phyloP scores from a whole-genome alignment of 2,888 invertebrate species.

The Drosophila cognata region DNA sequence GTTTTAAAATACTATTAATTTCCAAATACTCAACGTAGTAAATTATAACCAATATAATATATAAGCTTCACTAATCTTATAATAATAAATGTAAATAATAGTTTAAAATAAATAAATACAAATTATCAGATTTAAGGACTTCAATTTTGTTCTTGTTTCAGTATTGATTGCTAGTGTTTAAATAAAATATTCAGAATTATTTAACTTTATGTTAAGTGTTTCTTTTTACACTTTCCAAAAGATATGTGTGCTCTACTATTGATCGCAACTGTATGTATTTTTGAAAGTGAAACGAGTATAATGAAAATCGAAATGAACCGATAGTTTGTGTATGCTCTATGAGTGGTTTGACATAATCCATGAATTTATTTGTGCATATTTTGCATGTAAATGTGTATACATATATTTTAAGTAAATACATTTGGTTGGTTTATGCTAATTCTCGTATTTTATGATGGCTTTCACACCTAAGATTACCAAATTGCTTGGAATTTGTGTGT shows the following conservation, averaged over 20 bases:
- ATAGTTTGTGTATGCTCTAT: not conserved
- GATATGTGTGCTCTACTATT: not conserved
- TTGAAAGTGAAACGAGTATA: conserved; percentile 39
- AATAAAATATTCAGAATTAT: not conserved
- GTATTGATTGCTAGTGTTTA: not conserved
- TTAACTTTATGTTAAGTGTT: not conserved
- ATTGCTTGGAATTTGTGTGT: conserved; percentile 21
- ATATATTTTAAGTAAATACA: not conserved
- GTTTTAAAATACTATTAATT: not conserved
- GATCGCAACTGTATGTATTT: not conserved
- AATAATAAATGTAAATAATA: not conserved
- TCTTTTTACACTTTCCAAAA: not conserved
- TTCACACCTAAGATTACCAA: conserved; percentile 41
- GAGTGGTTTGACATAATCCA: not conserved
- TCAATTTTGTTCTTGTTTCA: not conserved
- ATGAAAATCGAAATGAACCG: not conserved
- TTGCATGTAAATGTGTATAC: not conserved
- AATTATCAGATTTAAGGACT: too few species aligned
- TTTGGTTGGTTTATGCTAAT: conserved; percentile 37
- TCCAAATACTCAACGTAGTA: not conserved
- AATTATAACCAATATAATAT: not conserved
- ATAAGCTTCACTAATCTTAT: not conserved
- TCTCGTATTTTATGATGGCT: conserved; percentile 22
- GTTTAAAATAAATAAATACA: not conserved
- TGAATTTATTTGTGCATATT: not conserved